phyloP scores from a whole-genome alignment of 1,140 invertebrate species.

The Drosophila guanche region DNA sequence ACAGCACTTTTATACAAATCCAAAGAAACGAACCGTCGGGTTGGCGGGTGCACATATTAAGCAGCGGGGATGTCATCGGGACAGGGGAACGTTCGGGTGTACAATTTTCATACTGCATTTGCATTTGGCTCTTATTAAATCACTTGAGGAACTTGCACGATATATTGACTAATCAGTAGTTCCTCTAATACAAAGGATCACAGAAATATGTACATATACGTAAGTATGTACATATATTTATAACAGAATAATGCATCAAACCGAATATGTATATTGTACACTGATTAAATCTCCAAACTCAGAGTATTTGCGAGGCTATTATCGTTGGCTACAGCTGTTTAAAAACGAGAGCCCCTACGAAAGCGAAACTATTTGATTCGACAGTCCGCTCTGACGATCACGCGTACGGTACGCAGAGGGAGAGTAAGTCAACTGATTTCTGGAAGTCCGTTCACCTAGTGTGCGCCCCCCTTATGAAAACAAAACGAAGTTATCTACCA shows the following conservation, averaged over 20 bases:
- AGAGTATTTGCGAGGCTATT: no score
- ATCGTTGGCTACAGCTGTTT: neutral
- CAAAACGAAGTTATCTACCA: constrained; percentile 30
- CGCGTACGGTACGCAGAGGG: constrained; percentile 48
- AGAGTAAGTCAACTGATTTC: constrained; percentile 48
- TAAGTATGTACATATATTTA: no score
- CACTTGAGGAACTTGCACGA: no score
- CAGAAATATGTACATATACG: no score
- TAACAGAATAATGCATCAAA: no score
- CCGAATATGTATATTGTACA: no score
- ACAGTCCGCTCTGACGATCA: constrained; percentile 36
- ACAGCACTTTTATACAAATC: constrained; percentile 25
- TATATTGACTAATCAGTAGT: no score
- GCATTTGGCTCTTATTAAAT: constrained; percentile 26
- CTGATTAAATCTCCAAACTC: no score
- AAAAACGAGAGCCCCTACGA: constrained; percentile 26
- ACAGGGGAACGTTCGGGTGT: neutral
- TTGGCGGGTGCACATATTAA: neutral
- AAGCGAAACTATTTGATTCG: constrained; percentile 4
- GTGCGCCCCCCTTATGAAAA: neutral
- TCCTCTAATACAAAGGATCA: no score
- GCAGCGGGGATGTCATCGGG: constrained; percentile 6
- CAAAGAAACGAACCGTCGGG: constrained; percentile 26
- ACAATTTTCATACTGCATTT: constrained; percentile 41
- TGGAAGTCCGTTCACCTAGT: constrained; percentile 2